phyloP scores from a whole-genome alignment of 2,888 invertebrate genomes.

The Tyria jacobaeae region DNA sequence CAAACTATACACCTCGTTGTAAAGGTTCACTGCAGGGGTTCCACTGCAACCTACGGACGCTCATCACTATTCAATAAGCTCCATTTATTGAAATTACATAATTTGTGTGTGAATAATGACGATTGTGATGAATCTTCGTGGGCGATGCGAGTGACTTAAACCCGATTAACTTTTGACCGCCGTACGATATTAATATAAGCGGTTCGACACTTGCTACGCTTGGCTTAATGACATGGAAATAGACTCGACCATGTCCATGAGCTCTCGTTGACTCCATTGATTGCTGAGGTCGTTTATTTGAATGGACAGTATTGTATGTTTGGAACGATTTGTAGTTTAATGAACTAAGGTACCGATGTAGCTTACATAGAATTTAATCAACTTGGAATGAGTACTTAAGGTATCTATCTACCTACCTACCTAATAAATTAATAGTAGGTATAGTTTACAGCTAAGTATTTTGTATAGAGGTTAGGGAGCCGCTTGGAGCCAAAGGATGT shows the following conservation, averaged over 20 bases:
- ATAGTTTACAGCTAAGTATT: too few species aligned
- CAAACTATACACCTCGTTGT: slow-evolving; percentile 42
- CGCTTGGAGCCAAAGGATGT: too few species aligned
- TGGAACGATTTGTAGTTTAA: slow-evolving; percentile 41
- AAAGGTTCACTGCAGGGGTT: slow-evolving; percentile 72
- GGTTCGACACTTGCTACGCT: slow-evolving; percentile 62
- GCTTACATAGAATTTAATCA: slow-evolving; percentile 4
- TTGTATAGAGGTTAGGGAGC: too few species aligned
- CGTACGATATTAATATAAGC: slow-evolving; percentile 80
- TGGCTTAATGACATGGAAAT: slow-evolving; percentile 80
- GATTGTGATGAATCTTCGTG: slow-evolving; percentile 86
- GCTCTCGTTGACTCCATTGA: slow-evolving; percentile 60
- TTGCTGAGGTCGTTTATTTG: slow-evolving; percentile 63
- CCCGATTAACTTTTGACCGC: slow-evolving; percentile 86
- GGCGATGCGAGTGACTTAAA: slow-evolving; percentile 85
- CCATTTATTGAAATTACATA: slow-evolving; percentile 87
- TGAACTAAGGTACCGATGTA: background rate
- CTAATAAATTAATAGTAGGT: too few species aligned
- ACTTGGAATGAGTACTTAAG: background rate
- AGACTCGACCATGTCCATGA: slow-evolving; percentile 56
- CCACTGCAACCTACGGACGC: slow-evolving; percentile 80
- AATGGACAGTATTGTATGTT: slow-evolving; percentile 56
- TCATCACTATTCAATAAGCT: slow-evolving; percentile 86
- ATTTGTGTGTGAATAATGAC: slow-evolving; percentile 87
- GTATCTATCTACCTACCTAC: too few species aligned